phyloP scores from a whole-genome alignment of 2,888 invertebrate genomes.

The Danaus chrysippus region DNA sequence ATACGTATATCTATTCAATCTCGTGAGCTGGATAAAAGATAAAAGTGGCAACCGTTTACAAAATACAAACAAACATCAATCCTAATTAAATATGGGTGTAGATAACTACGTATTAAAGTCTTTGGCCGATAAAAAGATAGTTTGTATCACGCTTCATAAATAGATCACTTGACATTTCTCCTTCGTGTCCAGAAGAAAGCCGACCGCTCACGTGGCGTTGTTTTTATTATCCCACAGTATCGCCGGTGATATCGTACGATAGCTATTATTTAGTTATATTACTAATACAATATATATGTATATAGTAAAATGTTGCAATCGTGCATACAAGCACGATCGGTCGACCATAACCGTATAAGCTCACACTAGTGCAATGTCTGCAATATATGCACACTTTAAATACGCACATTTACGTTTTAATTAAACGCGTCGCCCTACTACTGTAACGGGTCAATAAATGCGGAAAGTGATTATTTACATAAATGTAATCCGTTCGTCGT shows the following conservation, averaged over 20 bases:
- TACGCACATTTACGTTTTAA: slow-evolving; percentile 43
- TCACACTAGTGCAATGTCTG: background rate
- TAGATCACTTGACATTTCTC: slow-evolving; percentile 61
- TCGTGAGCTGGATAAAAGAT: slow-evolving; percentile 7
- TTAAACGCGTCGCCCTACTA: slow-evolving; percentile 41
- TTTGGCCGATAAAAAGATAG: slow-evolving; percentile 68
- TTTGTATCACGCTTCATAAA: slow-evolving; percentile 61
- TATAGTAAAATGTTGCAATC: slow-evolving; percentile 41
- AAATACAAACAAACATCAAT: slow-evolving; percentile 14
- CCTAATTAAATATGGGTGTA: slow-evolving; percentile 13
- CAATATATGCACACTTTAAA: slow-evolving; percentile 32
- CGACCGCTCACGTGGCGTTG: slow-evolving; percentile 70
- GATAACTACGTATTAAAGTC: slow-evolving; percentile 39
- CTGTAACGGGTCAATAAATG: slow-evolving; percentile 40
- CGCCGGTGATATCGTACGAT: slow-evolving; percentile 55
- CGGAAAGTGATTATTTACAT: slow-evolving; percentile 63
- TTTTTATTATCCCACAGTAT: slow-evolving; percentile 65
- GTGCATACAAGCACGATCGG: slow-evolving; percentile 23
- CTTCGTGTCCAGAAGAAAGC: slow-evolving; percentile 50
- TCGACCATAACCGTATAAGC: slow-evolving; percentile 1
- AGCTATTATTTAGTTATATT: slow-evolving; percentile 39
- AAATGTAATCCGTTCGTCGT: slow-evolving; percentile 46
- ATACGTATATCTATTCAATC: background rate
- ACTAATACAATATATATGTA: slow-evolving; percentile 43
- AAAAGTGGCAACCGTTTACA: slow-evolving; percentile 7